phyloP scores from a whole-genome alignment of 1,140 invertebrate species.

The Eulimnadia texana region DNA sequence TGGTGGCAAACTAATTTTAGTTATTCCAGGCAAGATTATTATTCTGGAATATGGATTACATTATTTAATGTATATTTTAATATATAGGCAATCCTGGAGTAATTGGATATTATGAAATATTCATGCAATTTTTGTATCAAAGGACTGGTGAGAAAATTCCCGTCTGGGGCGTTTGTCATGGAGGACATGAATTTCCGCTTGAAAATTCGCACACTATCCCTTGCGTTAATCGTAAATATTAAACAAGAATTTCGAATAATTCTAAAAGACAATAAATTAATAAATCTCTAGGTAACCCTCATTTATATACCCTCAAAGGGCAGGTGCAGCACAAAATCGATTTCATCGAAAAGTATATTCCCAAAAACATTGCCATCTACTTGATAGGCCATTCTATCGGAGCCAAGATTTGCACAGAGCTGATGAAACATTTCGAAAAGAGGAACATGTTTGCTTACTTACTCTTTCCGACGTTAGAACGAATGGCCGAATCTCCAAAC shows the following conservation, averaged over 20 bases:
- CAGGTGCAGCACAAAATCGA: slow-evolving; percentile 66
- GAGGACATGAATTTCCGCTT: slow-evolving; percentile 31
- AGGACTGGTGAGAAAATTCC: slow-evolving; percentile 37
- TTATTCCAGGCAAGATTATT: slow-evolving; percentile 27
- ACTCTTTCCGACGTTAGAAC: slow-evolving; percentile 67
- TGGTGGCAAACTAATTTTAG: slow-evolving; percentile 27
- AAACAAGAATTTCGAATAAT: not conserved
- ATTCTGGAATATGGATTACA: not conserved
- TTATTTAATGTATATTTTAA: not conserved
- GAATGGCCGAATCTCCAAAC: slow-evolving; percentile 52
- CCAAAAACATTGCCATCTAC: slow-evolving; percentile 47
- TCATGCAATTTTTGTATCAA: slow-evolving; percentile 43
- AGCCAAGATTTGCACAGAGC: slow-evolving; percentile 56
- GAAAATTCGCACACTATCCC: slow-evolving; percentile 19
- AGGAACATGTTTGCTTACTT: slow-evolving; percentile 38
- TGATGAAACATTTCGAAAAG: slow-evolving; percentile 39
- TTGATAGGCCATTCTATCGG: slow-evolving; percentile 75
- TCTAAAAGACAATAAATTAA: not conserved
- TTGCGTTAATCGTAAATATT: slow-evolving; percentile 22
- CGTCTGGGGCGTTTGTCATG: slow-evolving; percentile 60
- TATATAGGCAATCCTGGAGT: slow-evolving; percentile 52
- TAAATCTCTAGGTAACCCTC: not conserved
- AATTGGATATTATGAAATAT: slow-evolving; percentile 53
- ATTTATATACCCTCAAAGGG: slow-evolving; percentile 31
- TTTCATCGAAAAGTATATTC: slow-evolving; percentile 56